Evolutionary conservation across 2,113 vertebrate species (phyloP).

Genomic region (Embiotoca jacksoni): DNA sequence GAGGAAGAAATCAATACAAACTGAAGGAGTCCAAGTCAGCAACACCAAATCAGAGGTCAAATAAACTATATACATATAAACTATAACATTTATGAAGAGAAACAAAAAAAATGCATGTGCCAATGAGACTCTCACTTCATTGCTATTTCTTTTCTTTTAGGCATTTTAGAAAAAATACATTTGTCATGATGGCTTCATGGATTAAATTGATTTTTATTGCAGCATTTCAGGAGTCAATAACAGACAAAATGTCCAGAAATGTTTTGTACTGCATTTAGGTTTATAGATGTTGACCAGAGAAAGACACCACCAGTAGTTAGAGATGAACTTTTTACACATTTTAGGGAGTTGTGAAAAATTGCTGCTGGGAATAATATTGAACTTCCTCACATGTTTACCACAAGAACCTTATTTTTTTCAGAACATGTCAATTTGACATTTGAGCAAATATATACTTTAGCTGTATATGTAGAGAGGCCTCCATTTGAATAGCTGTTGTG

Average conservation of each 20-base stretch:
- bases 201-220: not conserved
- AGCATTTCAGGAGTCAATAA: not conserved
- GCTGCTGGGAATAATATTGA: not conserved
- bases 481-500: not conserved
- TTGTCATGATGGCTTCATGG: too few relatives aligned
- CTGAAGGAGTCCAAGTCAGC: constrained; percentile 44
- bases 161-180: too few relatives aligned
- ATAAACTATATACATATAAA: not conserved
- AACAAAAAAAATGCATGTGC: not conserved
- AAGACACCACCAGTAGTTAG: too few relatives aligned
- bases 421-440: constrained; percentile 4
- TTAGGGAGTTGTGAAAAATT: not conserved
- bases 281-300: too few relatives aligned
- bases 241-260: not conserved
- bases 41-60: constrained; percentile 14
- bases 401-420: too few relatives aligned
- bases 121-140: too few relatives aligned
- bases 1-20: constrained; percentile 64
- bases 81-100: not conserved
- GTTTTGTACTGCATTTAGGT: too few relatives aligned
- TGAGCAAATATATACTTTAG: not conserved
- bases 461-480: not conserved
- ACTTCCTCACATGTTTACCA: not conserved
- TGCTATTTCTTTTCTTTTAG: too few relatives aligned
- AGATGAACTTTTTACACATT: not conserved